Conservation (phyloP, 2,888 invertebrate species). For the Adelphocoris suturalis region DNA sequence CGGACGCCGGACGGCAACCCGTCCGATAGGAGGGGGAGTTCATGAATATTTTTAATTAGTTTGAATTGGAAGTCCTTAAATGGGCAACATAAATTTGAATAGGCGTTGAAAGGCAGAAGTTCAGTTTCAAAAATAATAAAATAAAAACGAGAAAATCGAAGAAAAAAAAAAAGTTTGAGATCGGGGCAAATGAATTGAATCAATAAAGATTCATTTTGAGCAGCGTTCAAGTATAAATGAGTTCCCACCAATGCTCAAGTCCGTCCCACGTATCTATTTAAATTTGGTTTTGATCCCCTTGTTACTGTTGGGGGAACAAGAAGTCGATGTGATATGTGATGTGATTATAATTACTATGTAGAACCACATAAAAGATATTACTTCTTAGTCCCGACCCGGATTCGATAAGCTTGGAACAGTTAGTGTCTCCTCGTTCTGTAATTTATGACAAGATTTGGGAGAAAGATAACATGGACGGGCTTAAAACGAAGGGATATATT, state of each 20-base stretch:
- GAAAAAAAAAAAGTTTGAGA: constrained; percentile 23
- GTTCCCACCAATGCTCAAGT: constrained; percentile 48
- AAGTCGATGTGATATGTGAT: constrained; percentile 42
- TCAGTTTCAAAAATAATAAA: constrained; percentile 6
- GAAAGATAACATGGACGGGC: too few species aligned
- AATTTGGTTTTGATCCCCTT: constrained; percentile 50
- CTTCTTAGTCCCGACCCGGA: neutral
- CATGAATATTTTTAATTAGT: constrained; percentile 69
- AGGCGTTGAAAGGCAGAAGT: constrained; percentile 65
- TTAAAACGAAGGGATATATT: too few species aligned
- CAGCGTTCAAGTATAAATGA: constrained; percentile 59
- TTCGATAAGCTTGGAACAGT: neutral
- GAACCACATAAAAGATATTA: constrained; percentile 25
- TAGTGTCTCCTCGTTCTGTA: neutral
- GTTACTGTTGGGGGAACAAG: constrained; percentile 23
- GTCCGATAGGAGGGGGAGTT: neutral
- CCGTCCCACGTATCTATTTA: constrained; percentile 54
- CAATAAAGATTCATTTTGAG: constrained; percentile 67
- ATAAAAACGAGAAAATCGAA: constrained; percentile 15
- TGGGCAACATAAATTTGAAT: constrained; percentile 66
- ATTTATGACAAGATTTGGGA: neutral
- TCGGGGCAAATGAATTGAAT: constrained; percentile 61
- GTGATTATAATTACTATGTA: constrained; percentile 50
- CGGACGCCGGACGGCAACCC: neutral
- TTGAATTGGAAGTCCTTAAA: constrained; percentile 68